These are phyloP conservation scores for Hippolais icterina DNA, from an alignment of 2,113 vertebrate species.

Conservation along the genomic window DNA sequence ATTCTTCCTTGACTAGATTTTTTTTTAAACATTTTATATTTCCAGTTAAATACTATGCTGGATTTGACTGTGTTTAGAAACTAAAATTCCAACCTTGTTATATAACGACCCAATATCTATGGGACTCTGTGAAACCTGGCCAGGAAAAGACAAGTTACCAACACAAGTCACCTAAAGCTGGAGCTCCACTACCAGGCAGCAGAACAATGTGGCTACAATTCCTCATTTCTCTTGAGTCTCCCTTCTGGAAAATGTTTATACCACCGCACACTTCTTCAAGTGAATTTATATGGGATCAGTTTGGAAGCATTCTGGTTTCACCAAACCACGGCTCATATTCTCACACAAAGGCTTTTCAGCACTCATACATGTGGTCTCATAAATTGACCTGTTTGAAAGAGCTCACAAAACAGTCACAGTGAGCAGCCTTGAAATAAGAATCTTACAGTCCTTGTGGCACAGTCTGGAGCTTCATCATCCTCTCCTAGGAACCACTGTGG, in stretches of 20 bases:
- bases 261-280: background rate
- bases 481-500: background rate
- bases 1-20: background rate
- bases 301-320: background rate
- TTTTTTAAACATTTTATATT: background rate
- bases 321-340: background rate
- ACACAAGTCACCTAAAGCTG: background rate
- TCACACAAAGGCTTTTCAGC: background rate
- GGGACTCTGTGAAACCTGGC: background rate
- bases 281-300: background rate
- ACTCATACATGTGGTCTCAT: background rate
- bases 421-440: background rate
- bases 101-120: background rate
- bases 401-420: background rate
- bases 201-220: background rate
- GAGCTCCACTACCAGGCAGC: background rate
- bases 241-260: background rate
- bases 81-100: background rate
- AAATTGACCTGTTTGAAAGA: background rate
- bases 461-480: background rate
- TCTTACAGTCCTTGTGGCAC: background rate
- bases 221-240: background rate
- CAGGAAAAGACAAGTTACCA: background rate
- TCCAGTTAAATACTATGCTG: background rate
- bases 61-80: background rate